Conservation (phyloP, 2,888 invertebrate genomes). For the Pilophorus perplexus region DNA sequence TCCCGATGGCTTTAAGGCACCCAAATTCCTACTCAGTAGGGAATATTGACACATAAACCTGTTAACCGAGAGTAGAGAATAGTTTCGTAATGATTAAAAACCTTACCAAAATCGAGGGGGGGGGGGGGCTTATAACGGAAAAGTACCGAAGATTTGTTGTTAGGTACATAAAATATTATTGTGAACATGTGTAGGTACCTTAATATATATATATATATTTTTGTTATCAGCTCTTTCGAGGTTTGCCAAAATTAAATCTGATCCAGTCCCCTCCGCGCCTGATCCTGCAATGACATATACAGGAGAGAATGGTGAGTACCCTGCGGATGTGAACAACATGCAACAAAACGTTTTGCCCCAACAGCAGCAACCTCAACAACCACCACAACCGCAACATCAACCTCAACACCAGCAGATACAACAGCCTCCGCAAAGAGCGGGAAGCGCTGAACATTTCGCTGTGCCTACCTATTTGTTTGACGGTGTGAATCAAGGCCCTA, state of each 20-base stretch:
- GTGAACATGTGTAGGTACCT: too few relatives aligned
- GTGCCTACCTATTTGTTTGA: conserved; percentile 10
- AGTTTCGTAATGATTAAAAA: too few relatives aligned
- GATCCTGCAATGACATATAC: background rate
- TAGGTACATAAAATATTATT: too few relatives aligned
- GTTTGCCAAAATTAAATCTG: conserved; percentile 30
- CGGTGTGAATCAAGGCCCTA: background rate
- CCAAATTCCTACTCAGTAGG: too few relatives aligned
- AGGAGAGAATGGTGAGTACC: background rate
- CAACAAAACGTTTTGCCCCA: too few relatives aligned
- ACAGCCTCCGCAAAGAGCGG: conserved; percentile 32
- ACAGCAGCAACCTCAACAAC: background rate
- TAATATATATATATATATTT: too few relatives aligned
- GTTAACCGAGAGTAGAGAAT: too few relatives aligned
- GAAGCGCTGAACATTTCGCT: conserved; percentile 4
- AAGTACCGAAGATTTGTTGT: too few relatives aligned
- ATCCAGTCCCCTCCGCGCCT: background rate
- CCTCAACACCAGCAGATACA: conserved; percentile 42
- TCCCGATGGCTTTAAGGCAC: too few relatives aligned
- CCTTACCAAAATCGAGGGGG: too few relatives aligned
- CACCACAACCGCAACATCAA: conserved; percentile 37
- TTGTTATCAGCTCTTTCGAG: conserved; percentile 25
- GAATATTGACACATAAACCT: too few relatives aligned
- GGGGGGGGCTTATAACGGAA: too few relatives aligned
- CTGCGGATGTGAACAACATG: background rate